Conservation (phyloP, 1,140 invertebrate species). For the Apis mellifera region DNA sequence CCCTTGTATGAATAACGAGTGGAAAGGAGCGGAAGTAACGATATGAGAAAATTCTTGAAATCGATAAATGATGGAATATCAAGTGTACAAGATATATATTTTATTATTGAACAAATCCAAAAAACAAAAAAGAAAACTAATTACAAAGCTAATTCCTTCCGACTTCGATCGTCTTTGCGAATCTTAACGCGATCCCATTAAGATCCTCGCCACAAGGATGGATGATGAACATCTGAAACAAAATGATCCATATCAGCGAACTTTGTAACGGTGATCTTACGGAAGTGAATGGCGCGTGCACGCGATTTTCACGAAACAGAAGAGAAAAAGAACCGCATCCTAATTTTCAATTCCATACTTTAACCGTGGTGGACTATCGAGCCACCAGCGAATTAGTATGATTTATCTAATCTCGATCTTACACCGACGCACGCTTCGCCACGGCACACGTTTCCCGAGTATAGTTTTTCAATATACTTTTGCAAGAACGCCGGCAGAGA, state of each 20-base stretch:
- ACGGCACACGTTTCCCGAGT: neutral
- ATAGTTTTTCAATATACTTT: neutral
- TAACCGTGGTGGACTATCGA: constrained; percentile 5
- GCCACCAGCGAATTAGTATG: neutral
- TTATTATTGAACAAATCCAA: constrained; percentile 6
- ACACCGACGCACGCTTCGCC: constrained; percentile 10
- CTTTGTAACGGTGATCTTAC: neutral
- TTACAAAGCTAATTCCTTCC: neutral
- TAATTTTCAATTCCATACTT: constrained; percentile 49
- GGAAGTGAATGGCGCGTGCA: neutral
- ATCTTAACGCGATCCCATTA: neutral
- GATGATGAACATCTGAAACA: constrained; percentile 27
- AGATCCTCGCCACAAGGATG: neutral
- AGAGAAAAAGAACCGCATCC: neutral
- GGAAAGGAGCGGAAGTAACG: neutral
- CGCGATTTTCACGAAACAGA: constrained; percentile 10
- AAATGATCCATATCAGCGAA: neutral
- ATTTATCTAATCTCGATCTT: constrained; percentile 50
- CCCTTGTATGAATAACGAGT: neutral
- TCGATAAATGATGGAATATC: neutral
- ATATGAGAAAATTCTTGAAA: neutral
- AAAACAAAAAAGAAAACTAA: neutral
- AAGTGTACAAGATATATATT: neutral
- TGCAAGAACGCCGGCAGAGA: neutral
- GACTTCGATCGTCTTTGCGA: neutral